Percentiles rank a stretch among this genome's conserved stretches.
These are phyloP conservation scores for Nothura maculosa DNA, from an alignment of 2,797 vertebrate genomes.

Conservation along the genomic window DNA sequence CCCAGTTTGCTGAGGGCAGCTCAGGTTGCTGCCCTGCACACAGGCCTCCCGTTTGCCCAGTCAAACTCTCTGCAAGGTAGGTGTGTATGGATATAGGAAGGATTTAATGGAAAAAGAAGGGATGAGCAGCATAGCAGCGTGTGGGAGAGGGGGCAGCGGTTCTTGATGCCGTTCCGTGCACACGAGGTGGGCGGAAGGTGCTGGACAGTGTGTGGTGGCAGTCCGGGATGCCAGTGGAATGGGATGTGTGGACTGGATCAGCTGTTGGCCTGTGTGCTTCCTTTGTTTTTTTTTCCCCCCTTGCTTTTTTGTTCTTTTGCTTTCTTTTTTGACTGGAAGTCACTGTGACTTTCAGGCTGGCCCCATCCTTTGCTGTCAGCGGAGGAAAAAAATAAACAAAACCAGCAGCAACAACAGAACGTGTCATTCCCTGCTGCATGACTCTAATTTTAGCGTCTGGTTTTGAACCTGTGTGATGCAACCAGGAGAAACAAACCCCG, in stretches of 20 bases:
- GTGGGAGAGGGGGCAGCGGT: no score
- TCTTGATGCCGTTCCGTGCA: no score
- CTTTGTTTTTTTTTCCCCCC: not conserved
- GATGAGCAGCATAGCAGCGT: no score
- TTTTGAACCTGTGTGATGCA: not conserved
- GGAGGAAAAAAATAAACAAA: not conserved
- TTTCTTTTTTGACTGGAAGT: conserved; percentile 12
- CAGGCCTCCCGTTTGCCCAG: no score
- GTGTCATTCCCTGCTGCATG: not conserved
- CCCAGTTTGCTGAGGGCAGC: no score
- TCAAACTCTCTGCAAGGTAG: no score
- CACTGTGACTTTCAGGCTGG: not conserved
- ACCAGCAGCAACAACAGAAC: no score
- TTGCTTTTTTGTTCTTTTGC: not conserved
- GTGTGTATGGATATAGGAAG: no score
- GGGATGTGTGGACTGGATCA: not conserved
- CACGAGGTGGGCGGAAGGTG: no score
- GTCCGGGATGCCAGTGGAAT: not conserved
- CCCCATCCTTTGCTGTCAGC: not conserved
- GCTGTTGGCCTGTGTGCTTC: not conserved
- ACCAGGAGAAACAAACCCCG: not conserved
- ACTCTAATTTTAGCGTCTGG: conserved; percentile 5
- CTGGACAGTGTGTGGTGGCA: not conserved
- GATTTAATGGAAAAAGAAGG: no score
- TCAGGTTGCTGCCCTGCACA: no score